phyloP scores from a whole-genome alignment of 2,797 vertebrate species.

The Eospalax fontanierii region DNA sequence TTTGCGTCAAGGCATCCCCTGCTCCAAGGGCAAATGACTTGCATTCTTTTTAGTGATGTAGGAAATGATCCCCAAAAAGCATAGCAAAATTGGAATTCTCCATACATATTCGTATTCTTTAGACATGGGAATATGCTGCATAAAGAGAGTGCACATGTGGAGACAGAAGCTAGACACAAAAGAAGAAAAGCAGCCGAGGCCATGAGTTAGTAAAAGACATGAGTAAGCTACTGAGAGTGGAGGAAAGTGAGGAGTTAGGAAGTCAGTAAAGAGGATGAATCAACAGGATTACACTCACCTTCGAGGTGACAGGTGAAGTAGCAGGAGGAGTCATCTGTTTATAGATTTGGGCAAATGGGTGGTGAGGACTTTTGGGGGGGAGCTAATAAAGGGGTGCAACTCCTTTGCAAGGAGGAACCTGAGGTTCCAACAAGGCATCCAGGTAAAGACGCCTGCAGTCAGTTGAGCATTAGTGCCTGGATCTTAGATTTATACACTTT shows the following conservation, averaged over 20 bases:
- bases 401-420: background rate
- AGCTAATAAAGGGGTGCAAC: background rate
- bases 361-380: background rate
- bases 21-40: background rate
- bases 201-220: background rate
- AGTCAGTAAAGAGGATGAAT: background rate
- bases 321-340: background rate
- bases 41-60: background rate
- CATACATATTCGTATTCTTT: background rate
- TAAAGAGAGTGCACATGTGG: background rate
- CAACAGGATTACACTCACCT: background rate
- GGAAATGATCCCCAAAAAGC: background rate
- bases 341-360: background rate
- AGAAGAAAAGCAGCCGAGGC: background rate
- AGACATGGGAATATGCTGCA: background rate
- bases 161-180: background rate
- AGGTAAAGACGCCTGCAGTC: background rate
- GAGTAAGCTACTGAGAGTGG: background rate
- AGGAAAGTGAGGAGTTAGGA: background rate
- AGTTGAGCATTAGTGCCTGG: background rate
- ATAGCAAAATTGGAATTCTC: background rate
- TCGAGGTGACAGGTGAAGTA: background rate
- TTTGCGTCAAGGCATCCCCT: background rate
- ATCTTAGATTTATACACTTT: background rate
- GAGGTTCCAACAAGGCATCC: background rate